These are phyloP conservation scores for Acanthiza pusilla DNA, from an alignment of 2,797 vertebrate genomes.

Conservation along the genomic window DNA sequence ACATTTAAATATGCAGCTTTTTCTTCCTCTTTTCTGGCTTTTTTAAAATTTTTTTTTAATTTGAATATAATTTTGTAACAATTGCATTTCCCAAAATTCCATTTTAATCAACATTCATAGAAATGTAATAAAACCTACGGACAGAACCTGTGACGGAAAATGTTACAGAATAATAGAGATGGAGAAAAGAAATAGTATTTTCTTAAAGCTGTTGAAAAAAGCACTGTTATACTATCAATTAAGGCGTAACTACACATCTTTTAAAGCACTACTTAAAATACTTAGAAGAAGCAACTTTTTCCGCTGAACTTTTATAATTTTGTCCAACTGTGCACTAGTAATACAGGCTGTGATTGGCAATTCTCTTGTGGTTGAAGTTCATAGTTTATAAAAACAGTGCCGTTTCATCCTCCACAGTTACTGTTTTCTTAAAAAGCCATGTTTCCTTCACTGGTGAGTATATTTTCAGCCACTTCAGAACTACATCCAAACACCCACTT, in stretches of 20 bases:
- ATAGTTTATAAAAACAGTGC: background rate
- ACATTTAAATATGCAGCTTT: background rate
- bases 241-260: background rate
- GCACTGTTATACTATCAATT: background rate
- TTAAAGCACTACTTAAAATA: background rate
- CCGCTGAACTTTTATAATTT: background rate
- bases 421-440: accelerated
- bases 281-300: background rate
- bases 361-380: background rate
- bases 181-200: background rate
- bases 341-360: background rate
- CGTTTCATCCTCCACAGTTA: background rate
- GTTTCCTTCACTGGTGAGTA: background rate
- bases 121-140: background rate
- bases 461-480: background rate
- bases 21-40: background rate
- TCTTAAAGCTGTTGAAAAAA: background rate
- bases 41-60: background rate
- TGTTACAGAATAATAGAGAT: background rate
- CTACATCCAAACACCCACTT: background rate
- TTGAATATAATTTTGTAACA: background rate
- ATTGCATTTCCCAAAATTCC: background rate
- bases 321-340: background rate
- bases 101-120: background rate
- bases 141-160: background rate